Percentiles rank a stretch among this genome's conserved stretches.
phyloP scores from a whole-genome alignment of 1,140 invertebrate genomes.

The Meloidogyne floridensis region DNA sequence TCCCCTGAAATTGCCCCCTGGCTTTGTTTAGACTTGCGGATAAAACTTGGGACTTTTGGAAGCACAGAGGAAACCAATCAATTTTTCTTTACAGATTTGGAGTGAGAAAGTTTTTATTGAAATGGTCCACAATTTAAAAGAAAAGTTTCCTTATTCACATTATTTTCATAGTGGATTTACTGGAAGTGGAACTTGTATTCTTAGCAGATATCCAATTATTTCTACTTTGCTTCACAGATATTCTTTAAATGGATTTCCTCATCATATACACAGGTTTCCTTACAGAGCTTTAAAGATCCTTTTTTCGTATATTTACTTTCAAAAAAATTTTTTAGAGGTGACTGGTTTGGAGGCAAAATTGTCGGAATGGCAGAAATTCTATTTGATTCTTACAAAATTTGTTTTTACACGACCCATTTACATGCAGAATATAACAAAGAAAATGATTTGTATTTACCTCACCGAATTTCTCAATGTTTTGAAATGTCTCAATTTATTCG shows the following conservation, averaged over 20 bases:
- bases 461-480: constrained; percentile 86
- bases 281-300: no score
- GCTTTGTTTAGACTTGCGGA: no score
- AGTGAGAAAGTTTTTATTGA: constrained; percentile 76
- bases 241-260: constrained; percentile 92
- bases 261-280: constrained; percentile 77
- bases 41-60: no score
- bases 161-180: constrained; percentile 91
- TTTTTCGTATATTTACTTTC: no score
- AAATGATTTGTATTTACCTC: constrained; percentile 71
- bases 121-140: constrained; percentile 44
- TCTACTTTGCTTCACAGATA: constrained; percentile 87
- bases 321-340: constrained; percentile 75
- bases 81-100: constrained; percentile 71
- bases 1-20: no score
- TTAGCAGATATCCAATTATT: constrained; percentile 83
- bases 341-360: constrained; percentile 97
- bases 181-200: constrained; percentile 86
- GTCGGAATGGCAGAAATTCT: constrained; percentile 82
- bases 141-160: constrained; percentile 77
- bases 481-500: constrained; percentile 89
- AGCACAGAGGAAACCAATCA: not conserved
- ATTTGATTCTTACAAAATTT: constrained; percentile 70
- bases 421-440: constrained; percentile 89
- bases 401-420: constrained; percentile 87